Evolutionary conservation across 2,888 invertebrate genomes (phyloP), one percentile per base, ranked within the genome.

Genomic region (Orthosia incerta): DNA sequence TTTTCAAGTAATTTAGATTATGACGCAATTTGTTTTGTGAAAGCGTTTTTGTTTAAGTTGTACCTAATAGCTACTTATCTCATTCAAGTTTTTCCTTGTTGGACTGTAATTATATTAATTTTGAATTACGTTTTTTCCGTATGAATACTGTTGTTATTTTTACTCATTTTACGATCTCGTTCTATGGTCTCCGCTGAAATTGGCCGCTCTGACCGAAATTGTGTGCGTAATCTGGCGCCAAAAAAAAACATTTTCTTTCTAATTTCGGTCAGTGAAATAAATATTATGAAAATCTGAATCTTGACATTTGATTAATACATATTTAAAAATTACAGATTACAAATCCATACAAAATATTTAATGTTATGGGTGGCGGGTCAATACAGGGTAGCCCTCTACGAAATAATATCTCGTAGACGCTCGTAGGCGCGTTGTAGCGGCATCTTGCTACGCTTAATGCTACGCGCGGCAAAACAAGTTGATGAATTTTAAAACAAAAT

Each of bases 1-100:
- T 65, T 65, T 55, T n/a, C n/a, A 55, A 55, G 13, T 48, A 76
- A 76, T 73, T 76, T 55, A 66, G 31, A 55, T 23, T 48, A 45
- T 55, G 48, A 55, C 55, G n/a, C n/a, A 56, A 64, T 65, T 73
- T 55, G 39, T 76, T 76, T 48, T 50, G 23, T 55, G 48, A 73
- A 64, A 65, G 23, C 48, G 11, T 64, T 76, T 72, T 72, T 60
- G 13, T 18, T 45, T 46, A 23, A 53, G 23, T 55, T 76, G 11
- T 26, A 39, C 18, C 23, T 76, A 56, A 73, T 45, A 23, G 39
- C 39, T 56, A 56, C 45, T 73, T 66, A 39, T 18, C 18, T 50
- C 9, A 9, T 4, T 67, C 16, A 39, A 66, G 18, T 76, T 53
- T 75, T 68, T 50, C 68, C n/a, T 45, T 45, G 26, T 31, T 39